Evolutionary conservation across 2,888 invertebrate genomes (phyloP), one percentile per base, ranked within the genome.

Genomic region (Adineta ricciae): DNA sequence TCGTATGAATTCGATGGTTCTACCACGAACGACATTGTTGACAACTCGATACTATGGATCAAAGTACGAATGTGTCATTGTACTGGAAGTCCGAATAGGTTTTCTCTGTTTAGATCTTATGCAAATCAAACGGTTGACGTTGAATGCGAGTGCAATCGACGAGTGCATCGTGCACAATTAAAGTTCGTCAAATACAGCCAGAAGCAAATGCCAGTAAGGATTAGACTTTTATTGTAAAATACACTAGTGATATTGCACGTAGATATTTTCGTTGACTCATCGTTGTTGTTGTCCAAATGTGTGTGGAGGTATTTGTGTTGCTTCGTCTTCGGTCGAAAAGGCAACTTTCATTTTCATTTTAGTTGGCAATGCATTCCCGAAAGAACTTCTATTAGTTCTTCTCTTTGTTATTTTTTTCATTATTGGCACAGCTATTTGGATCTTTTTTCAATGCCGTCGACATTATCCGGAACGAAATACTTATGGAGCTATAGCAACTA

Each of bases 381-480:
- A 78, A 41, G 78, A 3, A 19, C n/a, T 78, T 9, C 41, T 78
- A 78, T 36, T 78, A 21, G 24, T 78, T 78, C n/a, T 78, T n/a
- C n/a, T 78, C 2, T 24, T 78, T 9, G 78, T 78, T 41, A 78
- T 78, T 14, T 41, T 38, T 24, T 78, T 78, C 9, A 78, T 78
- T 78, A 41, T 78, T 78, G 78, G 41, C 14, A 78, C 78, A 78
- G 78, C 78, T 14, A n/a, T 78, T 11, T 78, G 38, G 24, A 78
- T 78, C 5, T 78, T 78, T 78, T 78, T n/a, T 41, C 78, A 78
- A 78, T 78, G 78, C 41, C 78, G 78, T 78, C 78, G 78, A 41
- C 78, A 78, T 78, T 78, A 78, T 78, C 78, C 78, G 4, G 78
- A 78, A 78, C 78, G 78, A 78, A 78, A 78, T 78, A 32, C 41